These are phyloP conservation scores for Macrobrachium rosenbergii DNA, from an alignment of 1,140 invertebrate species.

Conservation along the genomic window DNA sequence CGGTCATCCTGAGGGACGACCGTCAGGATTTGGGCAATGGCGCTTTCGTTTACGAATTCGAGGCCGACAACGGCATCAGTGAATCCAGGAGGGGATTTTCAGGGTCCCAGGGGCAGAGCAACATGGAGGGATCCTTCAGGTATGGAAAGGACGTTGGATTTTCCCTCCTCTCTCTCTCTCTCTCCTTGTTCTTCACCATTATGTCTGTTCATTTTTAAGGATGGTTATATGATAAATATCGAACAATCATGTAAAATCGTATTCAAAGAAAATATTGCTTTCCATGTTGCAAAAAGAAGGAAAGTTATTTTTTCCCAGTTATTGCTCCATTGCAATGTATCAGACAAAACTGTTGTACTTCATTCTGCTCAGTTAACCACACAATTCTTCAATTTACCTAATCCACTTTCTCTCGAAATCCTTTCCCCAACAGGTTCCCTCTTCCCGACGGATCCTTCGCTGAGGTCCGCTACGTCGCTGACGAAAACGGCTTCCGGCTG, in stretches of 20 bases:
- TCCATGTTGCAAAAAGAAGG: too few relatives aligned
- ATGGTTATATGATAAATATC: too few relatives aligned
- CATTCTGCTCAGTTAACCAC: too few relatives aligned
- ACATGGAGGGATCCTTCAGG: slow-evolving; percentile 47
- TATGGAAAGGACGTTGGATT: neutral
- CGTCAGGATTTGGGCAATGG: slow-evolving; percentile 34
- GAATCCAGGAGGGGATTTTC: neutral
- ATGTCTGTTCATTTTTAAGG: too few relatives aligned
- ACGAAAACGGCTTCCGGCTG: slow-evolving; percentile 3
- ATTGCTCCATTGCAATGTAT: too few relatives aligned
- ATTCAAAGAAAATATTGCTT: neutral
- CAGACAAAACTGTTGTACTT: too few relatives aligned
- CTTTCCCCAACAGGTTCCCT: neutral
- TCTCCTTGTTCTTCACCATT: neutral
- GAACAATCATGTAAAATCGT: neutral
- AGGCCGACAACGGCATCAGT: slow-evolving; percentile 31
- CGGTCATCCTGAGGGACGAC: slow-evolving; percentile 38
- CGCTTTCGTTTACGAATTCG: slow-evolving; percentile 41
- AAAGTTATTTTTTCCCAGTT: too few relatives aligned
- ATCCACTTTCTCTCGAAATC: too few relatives aligned
- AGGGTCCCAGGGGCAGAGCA: slow-evolving; percentile 27
- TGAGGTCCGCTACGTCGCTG: slow-evolving; percentile 1
- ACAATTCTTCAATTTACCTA: too few relatives aligned
- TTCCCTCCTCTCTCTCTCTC: too few relatives aligned
- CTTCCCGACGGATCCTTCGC: slow-evolving; percentile 22